phyloP scores from a whole-genome alignment of 1,140 invertebrate species.

The Drosophila insularis region DNA sequence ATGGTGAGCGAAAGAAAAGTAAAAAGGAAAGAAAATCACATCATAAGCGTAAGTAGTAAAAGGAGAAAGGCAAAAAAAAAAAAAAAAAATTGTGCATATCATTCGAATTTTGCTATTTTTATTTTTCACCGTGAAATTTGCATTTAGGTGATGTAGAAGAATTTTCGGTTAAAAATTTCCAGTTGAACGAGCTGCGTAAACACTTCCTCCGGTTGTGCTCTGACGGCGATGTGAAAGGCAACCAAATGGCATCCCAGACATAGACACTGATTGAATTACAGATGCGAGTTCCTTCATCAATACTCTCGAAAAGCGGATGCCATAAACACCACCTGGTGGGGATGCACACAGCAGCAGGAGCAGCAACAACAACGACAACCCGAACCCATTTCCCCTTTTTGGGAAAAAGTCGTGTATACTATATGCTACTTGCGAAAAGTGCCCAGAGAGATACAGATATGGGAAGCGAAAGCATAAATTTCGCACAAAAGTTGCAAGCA shows the following conservation, averaged over 20 bases:
- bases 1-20: not conserved
- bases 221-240: conserved; percentile 8
- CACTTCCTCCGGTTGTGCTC: conserved; percentile 3
- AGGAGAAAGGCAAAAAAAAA: conserved; percentile 26
- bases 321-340: conserved; percentile 80
- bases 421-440: conserved; percentile 68
- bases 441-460: conserved; percentile 61
- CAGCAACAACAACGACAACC: conserved; percentile 8
- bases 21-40: conserved; percentile 42
- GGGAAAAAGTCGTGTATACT: conserved; percentile 55
- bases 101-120: conserved; percentile 46
- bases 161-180: conserved; percentile 64
- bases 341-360: conserved; percentile 35
- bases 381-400: conserved; percentile 51
- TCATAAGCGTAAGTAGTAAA: conserved; percentile 37
- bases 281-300: conserved; percentile 82
- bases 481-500: conserved; percentile 79
- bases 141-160: conserved; percentile 71
- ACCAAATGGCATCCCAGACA: conserved; percentile 70
- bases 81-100: conserved; percentile 63
- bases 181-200: conserved; percentile 71
- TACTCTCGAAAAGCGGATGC: conserved; percentile 79
- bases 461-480: conserved; percentile 73
- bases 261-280: conserved; percentile 81
- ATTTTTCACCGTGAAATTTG: conserved; percentile 62